Base-by-base conservation (phyloP, 37 sponge, comb jelly and placozoan genomes). In the Oscarella lobularis region DNA sequence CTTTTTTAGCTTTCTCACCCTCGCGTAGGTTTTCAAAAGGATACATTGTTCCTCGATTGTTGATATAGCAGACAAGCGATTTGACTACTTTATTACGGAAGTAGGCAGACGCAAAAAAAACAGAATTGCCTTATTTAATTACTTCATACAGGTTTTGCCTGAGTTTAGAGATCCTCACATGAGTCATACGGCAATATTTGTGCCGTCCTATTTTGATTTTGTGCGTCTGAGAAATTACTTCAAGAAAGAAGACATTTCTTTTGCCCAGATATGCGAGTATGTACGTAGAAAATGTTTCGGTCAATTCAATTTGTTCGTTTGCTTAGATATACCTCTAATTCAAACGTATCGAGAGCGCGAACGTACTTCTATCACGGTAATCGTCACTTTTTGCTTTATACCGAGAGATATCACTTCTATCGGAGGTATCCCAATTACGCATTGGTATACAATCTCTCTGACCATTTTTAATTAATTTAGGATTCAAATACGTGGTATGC, bases 201-300 rank as follows among this genome's bases (percentile, higher is more conserved):
- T 94, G 32, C 87, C 92, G 1, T 89, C 92, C 40, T 98, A 94
- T 78, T 89, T 89, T 72, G 99, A 98, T 74, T 98, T 88, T 83
- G 80, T 98, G n/a, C 79, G 90, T 20, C 5, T 98, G 3, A 60
- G 95, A 30, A 94, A 98, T 40, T 73, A 85, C 84, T 76, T 98
- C 83, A 91, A 82, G 38, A 87, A 73, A 73, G 86, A 86, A 41
- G 86, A 84, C 35, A 39, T 83, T 35, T 60, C 39, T 38, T 89
- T 89, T 39, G 6, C 76, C 33, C 85, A 79, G 6, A 39, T 98
- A 3, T 86, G 77, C 48, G 99, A 98, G 88, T 88, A 79, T 48
- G 9, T 27, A 48, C 20, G 60, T 27, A 48, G 20, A 27, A 20
- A 48, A 20, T 27, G 60, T 20, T 48, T 48, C 14, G 9, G 31